Evolutionary conservation across 2,113 vertebrate genomes (phyloP), one percentile per base, ranked within the genome.

Genomic region (Sebastes fasciatus): DNA sequence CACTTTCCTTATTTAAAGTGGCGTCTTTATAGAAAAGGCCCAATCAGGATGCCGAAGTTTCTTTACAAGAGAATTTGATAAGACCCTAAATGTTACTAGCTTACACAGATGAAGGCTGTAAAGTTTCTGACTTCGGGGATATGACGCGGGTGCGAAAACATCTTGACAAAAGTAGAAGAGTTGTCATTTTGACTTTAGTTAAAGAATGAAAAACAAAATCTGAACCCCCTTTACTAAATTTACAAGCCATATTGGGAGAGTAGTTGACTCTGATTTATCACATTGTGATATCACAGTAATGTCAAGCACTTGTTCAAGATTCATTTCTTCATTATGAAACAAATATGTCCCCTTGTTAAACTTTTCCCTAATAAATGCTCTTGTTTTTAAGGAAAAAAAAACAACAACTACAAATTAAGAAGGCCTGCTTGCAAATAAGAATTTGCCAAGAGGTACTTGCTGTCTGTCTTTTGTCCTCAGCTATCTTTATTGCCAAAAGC

Each of bases 401-500:
- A 67, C 16, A 74, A 86, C 19, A 84, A 74, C 66, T 86, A 84
- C 54, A 83, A 75, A 83, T 85, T 90, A 85, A 83, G 84, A 86
- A 79, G 85, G 72, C 55, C 69, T 82, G 74, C 80, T 88, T 89
- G 67, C 84, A 87, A 83, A 86, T 86, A 88, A 74, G 61, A 89
- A 85, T 85, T 88, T 89, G 88, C 89, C 93, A 92, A 90, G 88
- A 91, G 89, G 88, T 85, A 89, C 88, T 90, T 88, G 83, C 83
- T 91, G 86, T 83, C 79, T 86, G 84, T 92, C 89, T 93, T 93
- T 94, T 94, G 91, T 94, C 87, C 80, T 82, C 82, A 84, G 88
- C 92, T 94, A 94, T 95, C 93, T 93, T 92, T 93, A 92, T 92
- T 94, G 93, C 95, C 94, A 94, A 93, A 91, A 94, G 93, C 93